These are phyloP conservation scores for Gisinianus flammeolus DNA, from an alignment of 2,888 invertebrate species.

Conservation along the genomic window DNA sequence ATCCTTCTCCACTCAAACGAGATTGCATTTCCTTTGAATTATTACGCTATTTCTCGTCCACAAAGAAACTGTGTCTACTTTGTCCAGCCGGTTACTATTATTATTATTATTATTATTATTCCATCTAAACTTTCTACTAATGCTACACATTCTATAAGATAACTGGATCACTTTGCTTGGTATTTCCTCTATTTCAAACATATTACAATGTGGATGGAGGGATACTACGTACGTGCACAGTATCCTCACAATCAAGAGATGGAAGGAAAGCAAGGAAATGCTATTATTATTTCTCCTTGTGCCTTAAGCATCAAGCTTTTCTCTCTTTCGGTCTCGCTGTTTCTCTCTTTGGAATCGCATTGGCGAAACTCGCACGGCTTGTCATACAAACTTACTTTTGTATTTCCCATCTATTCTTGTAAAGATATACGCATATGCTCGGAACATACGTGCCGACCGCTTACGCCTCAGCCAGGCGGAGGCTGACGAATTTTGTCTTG, in stretches of 20 bases:
- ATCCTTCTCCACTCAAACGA: background rate
- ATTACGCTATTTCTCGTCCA: constrained; percentile 9
- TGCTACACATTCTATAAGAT: background rate
- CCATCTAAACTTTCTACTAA: background rate
- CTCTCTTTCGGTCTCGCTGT: background rate
- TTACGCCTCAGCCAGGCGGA: too few relatives aligned
- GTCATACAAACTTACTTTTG: background rate
- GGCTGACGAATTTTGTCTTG: too few relatives aligned
- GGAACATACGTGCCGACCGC: too few relatives aligned
- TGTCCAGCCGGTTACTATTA: constrained; percentile 10
- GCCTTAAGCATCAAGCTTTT: background rate
- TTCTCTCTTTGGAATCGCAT: background rate
- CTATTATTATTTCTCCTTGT: background rate
- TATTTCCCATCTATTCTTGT: background rate
- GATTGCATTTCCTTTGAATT: constrained; percentile 19
- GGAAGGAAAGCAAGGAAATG: background rate
- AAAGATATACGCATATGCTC: too few relatives aligned
- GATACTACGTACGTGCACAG: background rate
- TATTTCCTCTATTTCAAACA: background rate
- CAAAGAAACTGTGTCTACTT: constrained; percentile 13
- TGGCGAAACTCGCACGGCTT: background rate
- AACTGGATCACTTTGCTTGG: background rate
- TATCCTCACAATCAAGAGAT: background rate
- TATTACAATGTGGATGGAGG: background rate
- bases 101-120: constrained; percentile 1